Percentiles rank a stretch among this genome's conserved stretches.
phyloP scores from a whole-genome alignment of 2,113 vertebrate genomes.

The Cyanistes caeruleus region DNA sequence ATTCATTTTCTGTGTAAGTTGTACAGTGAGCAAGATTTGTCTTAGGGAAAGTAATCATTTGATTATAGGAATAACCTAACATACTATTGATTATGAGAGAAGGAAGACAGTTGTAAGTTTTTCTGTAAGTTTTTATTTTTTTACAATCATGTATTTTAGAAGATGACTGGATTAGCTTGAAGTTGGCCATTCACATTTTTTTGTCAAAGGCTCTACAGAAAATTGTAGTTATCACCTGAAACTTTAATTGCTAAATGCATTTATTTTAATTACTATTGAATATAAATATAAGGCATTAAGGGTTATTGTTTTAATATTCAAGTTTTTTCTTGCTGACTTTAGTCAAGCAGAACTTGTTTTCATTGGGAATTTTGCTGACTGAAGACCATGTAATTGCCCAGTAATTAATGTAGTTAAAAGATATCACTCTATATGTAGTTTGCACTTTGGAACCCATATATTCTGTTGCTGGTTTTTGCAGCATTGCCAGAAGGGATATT shows the following conservation, averaged over 20 bases:
- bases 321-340: constrained; percentile 2
- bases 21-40: not conserved
- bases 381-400: not conserved
- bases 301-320: not conserved
- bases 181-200: not conserved
- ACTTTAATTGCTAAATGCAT: not conserved
- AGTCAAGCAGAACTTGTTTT: not conserved
- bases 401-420: constrained; percentile 29
- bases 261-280: not conserved
- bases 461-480: not conserved
- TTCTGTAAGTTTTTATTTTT: not conserved
- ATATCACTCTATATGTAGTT: not conserved
- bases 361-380: constrained; percentile 17
- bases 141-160: not conserved
- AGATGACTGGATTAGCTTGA: not conserved
- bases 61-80: not conserved
- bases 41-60: constrained; percentile 44
- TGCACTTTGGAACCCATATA: not conserved
- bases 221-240: not conserved
- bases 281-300: not conserved
- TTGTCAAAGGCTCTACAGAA: not conserved
- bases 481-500: constrained; percentile 23
- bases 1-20: not conserved
- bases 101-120: not conserved
- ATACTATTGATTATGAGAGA: not conserved